Percentiles rank a stretch among this genome's conserved stretches.
These are phyloP conservation scores for Belgica antarctica DNA, from an alignment of 2,888 invertebrate species.

Conservation along the genomic window DNA sequence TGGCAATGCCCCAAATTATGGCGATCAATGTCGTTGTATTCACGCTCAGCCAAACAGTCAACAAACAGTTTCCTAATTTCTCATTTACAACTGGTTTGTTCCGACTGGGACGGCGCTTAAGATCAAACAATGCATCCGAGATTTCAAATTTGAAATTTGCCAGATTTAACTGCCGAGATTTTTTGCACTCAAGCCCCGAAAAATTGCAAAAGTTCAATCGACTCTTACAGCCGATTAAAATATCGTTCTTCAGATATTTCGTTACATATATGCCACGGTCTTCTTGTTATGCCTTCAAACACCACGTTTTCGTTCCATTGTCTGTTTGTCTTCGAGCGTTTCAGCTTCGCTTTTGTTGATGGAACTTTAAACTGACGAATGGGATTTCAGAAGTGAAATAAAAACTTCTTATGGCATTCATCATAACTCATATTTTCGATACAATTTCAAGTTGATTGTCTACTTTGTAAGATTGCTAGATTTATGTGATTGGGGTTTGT, in stretches of 20 bases:
- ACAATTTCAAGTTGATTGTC: background rate
- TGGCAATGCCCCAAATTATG: too few species aligned
- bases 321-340: conserved; percentile 30
- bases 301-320: background rate
- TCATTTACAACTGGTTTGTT: too few species aligned
- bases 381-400: background rate
- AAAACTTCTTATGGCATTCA: background rate
- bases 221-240: too few species aligned
- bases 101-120: too few species aligned
- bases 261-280: background rate
- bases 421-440: conserved; percentile 16
- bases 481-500: background rate
- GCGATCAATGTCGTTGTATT: too few species aligned
- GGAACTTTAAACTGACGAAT: background rate
- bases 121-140: too few species aligned
- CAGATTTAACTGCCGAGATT: background rate
- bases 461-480: too few species aligned
- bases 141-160: too few species aligned
- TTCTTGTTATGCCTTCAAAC: background rate
- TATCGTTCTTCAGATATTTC: background rate
- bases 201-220: background rate
- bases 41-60: background rate
- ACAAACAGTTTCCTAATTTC: too few species aligned
- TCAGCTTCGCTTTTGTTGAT: background rate
- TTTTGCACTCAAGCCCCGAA: background rate